Percentiles rank a stretch among this genome's conserved stretches.
phyloP scores from a whole-genome alignment of 2,888 invertebrate genomes.

The Cryptops parisi region DNA sequence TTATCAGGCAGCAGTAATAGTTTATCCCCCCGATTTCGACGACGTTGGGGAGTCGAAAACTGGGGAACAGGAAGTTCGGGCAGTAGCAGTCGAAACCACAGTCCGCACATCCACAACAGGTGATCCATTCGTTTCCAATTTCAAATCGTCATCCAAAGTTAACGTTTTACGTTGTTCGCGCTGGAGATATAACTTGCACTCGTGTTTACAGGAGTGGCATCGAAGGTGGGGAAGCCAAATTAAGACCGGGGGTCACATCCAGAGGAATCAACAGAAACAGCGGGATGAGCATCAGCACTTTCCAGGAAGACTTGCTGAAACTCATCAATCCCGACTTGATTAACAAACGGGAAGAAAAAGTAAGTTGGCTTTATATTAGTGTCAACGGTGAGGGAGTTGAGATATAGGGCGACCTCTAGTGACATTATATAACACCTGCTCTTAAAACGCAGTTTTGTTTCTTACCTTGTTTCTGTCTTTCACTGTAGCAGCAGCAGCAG shows the following conservation, averaged over 20 bases:
- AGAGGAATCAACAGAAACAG: slow-evolving; percentile 5
- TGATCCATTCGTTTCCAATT: not conserved
- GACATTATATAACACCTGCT: no score
- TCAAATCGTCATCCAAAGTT: not conserved
- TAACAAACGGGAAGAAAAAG: slow-evolving; percentile 13
- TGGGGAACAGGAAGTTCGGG: slow-evolving; percentile 30
- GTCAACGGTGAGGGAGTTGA: no score
- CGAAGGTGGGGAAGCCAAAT: slow-evolving; percentile 16
- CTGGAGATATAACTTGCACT: not conserved
- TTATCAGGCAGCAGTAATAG: slow-evolving; percentile 41
- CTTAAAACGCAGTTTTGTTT: no score
- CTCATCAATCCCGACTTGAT: slow-evolving; percentile 63
- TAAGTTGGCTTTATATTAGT: no score
- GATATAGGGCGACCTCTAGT: no score
- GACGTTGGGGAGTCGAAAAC: slow-evolving; percentile 36
- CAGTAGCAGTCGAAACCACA: slow-evolving; percentile 42
- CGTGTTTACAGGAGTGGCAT: slow-evolving; percentile 6
- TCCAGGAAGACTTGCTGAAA: slow-evolving; percentile 73
- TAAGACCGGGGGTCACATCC: slow-evolving; percentile 18
- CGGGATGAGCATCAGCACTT: slow-evolving; percentile 33
- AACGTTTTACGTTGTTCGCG: not conserved
- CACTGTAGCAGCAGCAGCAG: no score
- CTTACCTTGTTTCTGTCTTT: no score
- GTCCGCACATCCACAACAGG: slow-evolving; percentile 35
- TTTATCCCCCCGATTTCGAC: slow-evolving; percentile 37